phyloP scores from a whole-genome alignment of 2,888 invertebrate genomes.

The Drosophila mulleri region DNA sequence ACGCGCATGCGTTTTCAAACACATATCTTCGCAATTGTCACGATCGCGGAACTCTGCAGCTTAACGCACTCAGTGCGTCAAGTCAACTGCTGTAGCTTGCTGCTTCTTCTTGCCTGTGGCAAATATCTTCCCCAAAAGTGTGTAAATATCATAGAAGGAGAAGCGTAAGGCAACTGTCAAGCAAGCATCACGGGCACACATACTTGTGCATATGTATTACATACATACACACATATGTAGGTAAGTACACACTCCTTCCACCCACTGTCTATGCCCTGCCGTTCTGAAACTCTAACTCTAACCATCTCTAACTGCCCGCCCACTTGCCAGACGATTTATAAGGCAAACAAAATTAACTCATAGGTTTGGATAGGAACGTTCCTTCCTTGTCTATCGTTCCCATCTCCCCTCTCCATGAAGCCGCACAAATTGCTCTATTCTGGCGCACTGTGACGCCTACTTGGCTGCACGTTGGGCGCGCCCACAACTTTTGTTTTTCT shows the following conservation, averaged over 20 bases:
- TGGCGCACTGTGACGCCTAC: constrained; percentile 62
- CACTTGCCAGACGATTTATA: constrained; percentile 27
- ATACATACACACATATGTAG: constrained; percentile 15
- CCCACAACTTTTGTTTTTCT: constrained; percentile 58
- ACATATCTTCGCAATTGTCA: constrained; percentile 58
- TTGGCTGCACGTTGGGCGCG: constrained; percentile 60
- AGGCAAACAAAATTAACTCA: constrained; percentile 67
- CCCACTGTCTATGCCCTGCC: neutral
- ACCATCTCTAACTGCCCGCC: constrained; percentile 29
- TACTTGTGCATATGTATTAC: constrained; percentile 1
- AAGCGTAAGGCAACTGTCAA: constrained; percentile 1
- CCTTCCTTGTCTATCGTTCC: neutral
- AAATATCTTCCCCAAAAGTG: constrained; percentile 17
- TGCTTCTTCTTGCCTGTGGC: neutral
- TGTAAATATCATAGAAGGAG: constrained; percentile 8
- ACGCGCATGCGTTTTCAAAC: constrained; percentile 68
- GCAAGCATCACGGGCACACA: neutral
- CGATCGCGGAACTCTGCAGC: constrained; percentile 51
- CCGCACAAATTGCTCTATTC: constrained; percentile 70
- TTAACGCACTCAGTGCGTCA: constrained; percentile 46
- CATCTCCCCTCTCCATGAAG: constrained; percentile 1
- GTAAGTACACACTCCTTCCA: constrained; percentile 28
- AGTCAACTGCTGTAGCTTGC: neutral
- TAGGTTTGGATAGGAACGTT: constrained; percentile 37
- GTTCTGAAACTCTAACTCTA: constrained; percentile 9